Conservation (phyloP, 1,140 invertebrate genomes). For the Pseudomyrmex sp. region DNA sequence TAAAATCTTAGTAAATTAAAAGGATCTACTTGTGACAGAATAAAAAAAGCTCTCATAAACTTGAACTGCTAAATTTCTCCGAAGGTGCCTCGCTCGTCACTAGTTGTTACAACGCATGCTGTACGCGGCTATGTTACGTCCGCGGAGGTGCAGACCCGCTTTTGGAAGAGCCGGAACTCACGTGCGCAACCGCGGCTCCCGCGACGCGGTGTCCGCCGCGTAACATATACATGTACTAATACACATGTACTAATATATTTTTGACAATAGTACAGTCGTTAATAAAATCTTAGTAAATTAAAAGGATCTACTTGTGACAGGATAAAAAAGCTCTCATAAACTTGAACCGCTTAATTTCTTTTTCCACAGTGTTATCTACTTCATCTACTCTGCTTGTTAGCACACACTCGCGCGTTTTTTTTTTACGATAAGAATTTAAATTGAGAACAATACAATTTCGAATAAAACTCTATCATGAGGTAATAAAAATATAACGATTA, state of each 20-base stretch:
- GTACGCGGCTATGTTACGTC: too few species aligned
- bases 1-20: neutral
- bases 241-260: slow-evolving; percentile 31
- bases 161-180: too few species aligned
- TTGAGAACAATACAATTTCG: neutral
- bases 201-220: too few species aligned
- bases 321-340: neutral
- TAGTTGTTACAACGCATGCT: too few species aligned
- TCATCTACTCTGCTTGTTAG: neutral
- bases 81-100: neutral
- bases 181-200: too few species aligned
- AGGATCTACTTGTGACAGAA: neutral
- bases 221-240: too few species aligned
- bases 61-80: neutral
- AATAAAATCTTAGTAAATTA: neutral
- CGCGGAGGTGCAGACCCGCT: too few species aligned
- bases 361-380: neutral
- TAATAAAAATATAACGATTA: slow-evolving; percentile 14
- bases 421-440: neutral
- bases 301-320: neutral
- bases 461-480: neutral
- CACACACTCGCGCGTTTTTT: neutral
- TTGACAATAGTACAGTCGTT: neutral
- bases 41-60: neutral
- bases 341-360: neutral